A percentile compares a stretch with the other conserved stretches of the same genome.
phyloP scores from a whole-genome alignment of 2,797 vertebrate genomes.

The Esox masquinongy region DNA sequence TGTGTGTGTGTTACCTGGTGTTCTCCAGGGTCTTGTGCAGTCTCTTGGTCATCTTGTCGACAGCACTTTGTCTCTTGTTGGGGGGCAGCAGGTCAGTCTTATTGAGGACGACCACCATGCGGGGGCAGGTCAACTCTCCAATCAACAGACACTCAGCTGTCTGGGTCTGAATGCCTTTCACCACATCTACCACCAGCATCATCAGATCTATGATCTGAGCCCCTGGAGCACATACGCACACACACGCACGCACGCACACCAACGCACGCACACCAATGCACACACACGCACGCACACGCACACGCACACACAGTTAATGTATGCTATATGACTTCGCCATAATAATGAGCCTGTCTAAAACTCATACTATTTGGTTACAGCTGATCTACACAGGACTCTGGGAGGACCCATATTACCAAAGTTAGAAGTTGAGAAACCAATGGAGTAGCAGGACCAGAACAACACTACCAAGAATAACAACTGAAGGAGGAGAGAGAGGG shows the following conservation, averaged over 20 bases:
- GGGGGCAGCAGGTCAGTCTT: slow-evolving; percentile 90
- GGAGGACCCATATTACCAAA: neutral
- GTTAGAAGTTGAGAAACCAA: slow-evolving; percentile 32
- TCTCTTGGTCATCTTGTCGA: slow-evolving; percentile 96
- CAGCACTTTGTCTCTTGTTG: slow-evolving; percentile 83
- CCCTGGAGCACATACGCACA: slow-evolving; percentile 67
- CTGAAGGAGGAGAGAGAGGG: slow-evolving; percentile 38
- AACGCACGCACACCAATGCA: too few species aligned
- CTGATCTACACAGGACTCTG: slow-evolving; percentile 6
- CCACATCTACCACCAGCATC: slow-evolving; percentile 97
- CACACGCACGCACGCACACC: slow-evolving; percentile 2
- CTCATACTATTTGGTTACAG: neutral
- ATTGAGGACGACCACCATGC: slow-evolving; percentile 95
- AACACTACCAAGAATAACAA: slow-evolving; percentile 53
- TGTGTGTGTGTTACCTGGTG: slow-evolving; percentile 80
- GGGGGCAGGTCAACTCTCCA: slow-evolving; percentile 92
- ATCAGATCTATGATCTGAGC: slow-evolving; percentile 98
- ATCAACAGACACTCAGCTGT: slow-evolving; percentile 97
- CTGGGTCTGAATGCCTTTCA: slow-evolving; percentile 97
- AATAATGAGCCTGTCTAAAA: neutral
- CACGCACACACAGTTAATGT: neutral
- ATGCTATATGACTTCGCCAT: neutral
- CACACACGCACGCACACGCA: slow-evolving; percentile 13
- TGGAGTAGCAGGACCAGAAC: slow-evolving; percentile 45
- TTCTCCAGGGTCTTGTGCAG: slow-evolving; percentile 95